Conservation (phyloP, 2,888 invertebrate genomes). For the Apoderus coryli region DNA sequence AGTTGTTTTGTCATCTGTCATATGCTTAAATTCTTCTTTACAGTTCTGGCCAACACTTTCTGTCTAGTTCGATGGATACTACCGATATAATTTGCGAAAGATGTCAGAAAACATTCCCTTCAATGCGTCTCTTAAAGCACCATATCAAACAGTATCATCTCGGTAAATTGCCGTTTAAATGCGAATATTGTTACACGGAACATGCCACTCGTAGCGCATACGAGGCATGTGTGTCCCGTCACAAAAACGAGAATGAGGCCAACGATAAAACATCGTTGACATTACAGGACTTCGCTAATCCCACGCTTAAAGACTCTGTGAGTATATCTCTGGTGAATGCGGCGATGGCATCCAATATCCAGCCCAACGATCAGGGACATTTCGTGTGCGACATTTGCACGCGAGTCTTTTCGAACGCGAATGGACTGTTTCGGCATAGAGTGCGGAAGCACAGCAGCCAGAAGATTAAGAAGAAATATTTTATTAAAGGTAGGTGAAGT, state of each 20-base stretch:
- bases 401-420: constrained; percentile 24
- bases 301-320: constrained; percentile 14
- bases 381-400: constrained; percentile 25
- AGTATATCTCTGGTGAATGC: constrained; percentile 15
- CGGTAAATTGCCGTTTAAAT: constrained; percentile 28
- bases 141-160: constrained; percentile 28
- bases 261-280: constrained; percentile 24
- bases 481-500: constrained; percentile 30
- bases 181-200: constrained; percentile 25
- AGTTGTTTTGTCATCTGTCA: constrained; percentile 1
- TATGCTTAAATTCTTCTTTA: constrained; percentile 13
- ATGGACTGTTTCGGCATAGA: constrained; percentile 27
- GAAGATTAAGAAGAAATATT: constrained; percentile 27
- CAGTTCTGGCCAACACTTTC: constrained; percentile 27
- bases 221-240: constrained; percentile 22
- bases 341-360: constrained; percentile 13
- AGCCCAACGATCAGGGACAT: constrained; percentile 20
- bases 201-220: constrained; percentile 24
- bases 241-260: constrained; percentile 18
- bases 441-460: constrained; percentile 27
- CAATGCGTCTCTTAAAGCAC: constrained; percentile 22
- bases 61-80: constrained; percentile 19
- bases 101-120: constrained; percentile 25
- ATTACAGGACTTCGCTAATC: constrained; percentile 24
- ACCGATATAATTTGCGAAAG: constrained; percentile 23